phyloP scores from a whole-genome alignment of 2,797 vertebrate genomes.

The Bovichtus variegatus region DNA sequence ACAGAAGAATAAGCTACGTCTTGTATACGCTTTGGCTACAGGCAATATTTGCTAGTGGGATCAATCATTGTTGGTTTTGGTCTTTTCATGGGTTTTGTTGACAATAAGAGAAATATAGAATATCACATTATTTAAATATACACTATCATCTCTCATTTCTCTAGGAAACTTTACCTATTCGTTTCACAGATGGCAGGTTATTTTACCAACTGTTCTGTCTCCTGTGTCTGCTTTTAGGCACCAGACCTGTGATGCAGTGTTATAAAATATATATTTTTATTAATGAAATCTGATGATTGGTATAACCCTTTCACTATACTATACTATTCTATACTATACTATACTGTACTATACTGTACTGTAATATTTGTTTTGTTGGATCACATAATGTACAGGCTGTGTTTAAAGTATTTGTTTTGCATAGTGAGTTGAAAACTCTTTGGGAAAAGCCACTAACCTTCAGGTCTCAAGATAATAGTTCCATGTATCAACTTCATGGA shows the following conservation, averaged over 20 bases:
- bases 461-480: background rate
- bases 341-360: background rate
- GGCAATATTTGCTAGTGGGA: background rate
- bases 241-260: background rate
- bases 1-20: background rate
- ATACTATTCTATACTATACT: background rate
- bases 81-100: background rate
- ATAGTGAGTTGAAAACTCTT: slow-evolving; percentile 20
- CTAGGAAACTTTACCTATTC: background rate
- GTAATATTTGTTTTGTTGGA: background rate
- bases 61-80: background rate
- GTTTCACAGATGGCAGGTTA: background rate
- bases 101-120: background rate
- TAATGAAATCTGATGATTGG: background rate
- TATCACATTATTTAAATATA: background rate
- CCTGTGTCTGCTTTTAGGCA: background rate
- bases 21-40: background rate
- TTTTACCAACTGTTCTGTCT: slow-evolving; percentile 1
- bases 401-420: slow-evolving; percentile 20
- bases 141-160: background rate
- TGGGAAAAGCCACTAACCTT: slow-evolving; percentile 9
- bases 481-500: background rate
- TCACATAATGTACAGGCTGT: background rate
- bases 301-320: background rate
- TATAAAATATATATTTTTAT: background rate